A percentile compares a stretch with the other conserved stretches of the same genome.
Conservation (phyloP, 1,140 invertebrate species). For the Danaus plexippus region DNA sequence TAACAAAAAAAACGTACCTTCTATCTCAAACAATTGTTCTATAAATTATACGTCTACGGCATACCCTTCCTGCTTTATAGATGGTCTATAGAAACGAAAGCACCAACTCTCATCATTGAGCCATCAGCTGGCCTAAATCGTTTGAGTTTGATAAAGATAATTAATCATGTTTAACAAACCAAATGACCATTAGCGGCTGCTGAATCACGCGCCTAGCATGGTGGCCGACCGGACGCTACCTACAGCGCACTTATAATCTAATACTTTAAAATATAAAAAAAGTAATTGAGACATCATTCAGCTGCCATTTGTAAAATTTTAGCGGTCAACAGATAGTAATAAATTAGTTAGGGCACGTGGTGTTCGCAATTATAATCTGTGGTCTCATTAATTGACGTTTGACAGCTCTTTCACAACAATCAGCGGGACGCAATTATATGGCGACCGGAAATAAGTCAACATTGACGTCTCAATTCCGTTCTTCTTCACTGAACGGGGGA, state of each 20-base stretch:
- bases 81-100: conserved; percentile 20
- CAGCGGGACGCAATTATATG: conserved; percentile 50
- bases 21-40: too few relatives aligned
- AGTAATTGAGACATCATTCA: conserved; percentile 27
- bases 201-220: conserved; percentile 49
- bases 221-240: conserved; percentile 35
- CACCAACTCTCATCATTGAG: conserved; percentile 51
- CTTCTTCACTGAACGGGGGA: conserved; percentile 33
- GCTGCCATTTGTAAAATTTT: conserved; percentile 18
- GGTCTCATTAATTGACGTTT: conserved; percentile 52
- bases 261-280: conserved; percentile 9
- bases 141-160: conserved; percentile 54
- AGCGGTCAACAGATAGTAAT: conserved; percentile 11
- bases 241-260: conserved; percentile 1
- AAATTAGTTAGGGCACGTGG: conserved; percentile 26
- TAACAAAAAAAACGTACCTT: too few relatives aligned
- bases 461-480: conserved; percentile 55
- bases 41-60: too few relatives aligned
- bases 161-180: conserved; percentile 58
- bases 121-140: conserved; percentile 41
- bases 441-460: conserved; percentile 42
- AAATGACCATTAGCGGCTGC: conserved; percentile 62
- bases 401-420: conserved; percentile 64
- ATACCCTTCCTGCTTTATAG: too few relatives aligned
- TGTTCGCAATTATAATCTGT: conserved; percentile 43